Evolutionary conservation across 2,797 vertebrate genomes (phyloP).

Genomic region (Cryptoblepharus egeriae): DNA sequence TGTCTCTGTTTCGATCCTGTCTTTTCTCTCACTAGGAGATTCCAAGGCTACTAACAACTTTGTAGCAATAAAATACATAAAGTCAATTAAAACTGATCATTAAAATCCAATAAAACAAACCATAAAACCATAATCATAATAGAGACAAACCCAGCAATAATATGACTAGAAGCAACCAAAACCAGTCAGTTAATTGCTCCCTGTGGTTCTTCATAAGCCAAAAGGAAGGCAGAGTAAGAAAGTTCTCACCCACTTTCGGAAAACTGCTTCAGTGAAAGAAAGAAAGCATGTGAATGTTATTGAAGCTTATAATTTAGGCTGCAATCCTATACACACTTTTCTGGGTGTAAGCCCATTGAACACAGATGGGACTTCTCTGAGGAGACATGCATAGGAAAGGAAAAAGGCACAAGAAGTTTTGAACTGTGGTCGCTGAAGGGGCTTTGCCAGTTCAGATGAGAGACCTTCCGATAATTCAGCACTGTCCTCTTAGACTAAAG

Average conservation of each 20-base stretch:
- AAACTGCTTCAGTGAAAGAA: not conserved
- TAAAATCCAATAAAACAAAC: conserved; percentile 8
- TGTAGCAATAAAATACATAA: not conserved
- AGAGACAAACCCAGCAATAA: conserved; percentile 3
- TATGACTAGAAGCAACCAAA: not conserved
- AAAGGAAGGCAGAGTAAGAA: not conserved
- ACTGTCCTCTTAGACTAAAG: not conserved
- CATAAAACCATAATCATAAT: not conserved
- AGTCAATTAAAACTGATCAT: conserved; percentile 13
- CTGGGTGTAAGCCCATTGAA: too few relatives aligned
- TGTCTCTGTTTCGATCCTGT: not conserved
- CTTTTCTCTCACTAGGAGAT: not conserved
- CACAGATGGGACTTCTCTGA: too few relatives aligned
- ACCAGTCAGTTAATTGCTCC: not conserved
- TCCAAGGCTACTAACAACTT: not conserved
- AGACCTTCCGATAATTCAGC: not conserved
- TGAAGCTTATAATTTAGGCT: not conserved
- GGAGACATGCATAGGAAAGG: not conserved
- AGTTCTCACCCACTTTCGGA: not conserved
- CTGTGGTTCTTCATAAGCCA: not conserved
- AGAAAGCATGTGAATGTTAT: not conserved
- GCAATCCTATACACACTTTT: too few relatives aligned
- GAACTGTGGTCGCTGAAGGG: not conserved
- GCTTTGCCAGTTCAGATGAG: not conserved
- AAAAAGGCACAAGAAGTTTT: not conserved